Conservation (phyloP, 2,888 invertebrate species). For the Dasypogon diadema region DNA sequence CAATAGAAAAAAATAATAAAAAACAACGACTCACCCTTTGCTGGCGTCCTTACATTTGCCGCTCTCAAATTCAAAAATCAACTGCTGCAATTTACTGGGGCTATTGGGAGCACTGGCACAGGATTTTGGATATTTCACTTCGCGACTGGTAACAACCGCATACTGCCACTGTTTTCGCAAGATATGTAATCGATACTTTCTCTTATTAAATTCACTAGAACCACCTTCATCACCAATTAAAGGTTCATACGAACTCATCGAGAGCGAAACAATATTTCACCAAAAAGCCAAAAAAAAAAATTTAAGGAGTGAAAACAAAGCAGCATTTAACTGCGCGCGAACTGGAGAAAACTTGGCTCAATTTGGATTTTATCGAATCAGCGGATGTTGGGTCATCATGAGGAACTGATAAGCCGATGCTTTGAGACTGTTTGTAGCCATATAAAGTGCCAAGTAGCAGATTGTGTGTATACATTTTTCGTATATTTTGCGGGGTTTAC, state of each 20-base stretch:
- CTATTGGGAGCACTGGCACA: background rate
- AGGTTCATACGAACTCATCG: background rate
- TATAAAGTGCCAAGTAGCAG: no score
- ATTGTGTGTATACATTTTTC: no score
- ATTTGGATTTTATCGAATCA: background rate
- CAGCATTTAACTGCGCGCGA: background rate
- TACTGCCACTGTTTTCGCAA: background rate
- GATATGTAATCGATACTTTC: background rate
- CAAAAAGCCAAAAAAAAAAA: no score
- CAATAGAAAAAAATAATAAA: no score
- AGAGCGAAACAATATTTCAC: background rate
- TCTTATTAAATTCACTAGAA: background rate
- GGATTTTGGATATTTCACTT: background rate
- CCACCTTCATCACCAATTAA: background rate
- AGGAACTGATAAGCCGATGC: background rate
- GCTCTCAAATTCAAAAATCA: background rate
- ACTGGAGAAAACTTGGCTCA: background rate
- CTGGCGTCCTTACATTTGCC: no score
- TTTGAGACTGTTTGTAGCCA: background rate
- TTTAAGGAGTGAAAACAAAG: no score
- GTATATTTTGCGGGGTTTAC: no score
- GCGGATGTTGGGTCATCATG: constrained; percentile 1
- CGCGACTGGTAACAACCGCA: background rate
- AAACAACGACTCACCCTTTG: background rate
- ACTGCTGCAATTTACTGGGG: background rate